Evolutionary conservation across 2,797 vertebrate species (phyloP).

Genomic region (Novumbra hubbsi): DNA sequence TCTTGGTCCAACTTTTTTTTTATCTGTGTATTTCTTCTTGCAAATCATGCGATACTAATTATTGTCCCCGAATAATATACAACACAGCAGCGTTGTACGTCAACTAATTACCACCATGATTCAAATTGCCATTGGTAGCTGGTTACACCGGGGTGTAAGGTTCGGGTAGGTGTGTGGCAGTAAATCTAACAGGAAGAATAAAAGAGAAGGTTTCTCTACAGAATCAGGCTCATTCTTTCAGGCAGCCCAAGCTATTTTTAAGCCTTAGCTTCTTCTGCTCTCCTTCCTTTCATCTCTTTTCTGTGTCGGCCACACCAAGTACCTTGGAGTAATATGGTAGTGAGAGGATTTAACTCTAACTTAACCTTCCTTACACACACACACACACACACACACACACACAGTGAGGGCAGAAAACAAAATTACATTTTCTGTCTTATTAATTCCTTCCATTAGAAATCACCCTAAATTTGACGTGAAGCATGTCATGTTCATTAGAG

Average conservation of each 20-base stretch:
- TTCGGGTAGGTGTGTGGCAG: not conserved
- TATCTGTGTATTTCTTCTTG: not conserved
- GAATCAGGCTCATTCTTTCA: not conserved
- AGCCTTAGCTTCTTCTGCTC: not conserved
- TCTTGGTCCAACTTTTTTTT: too few relatives aligned
- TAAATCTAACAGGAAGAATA: not conserved
- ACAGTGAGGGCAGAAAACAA: too few relatives aligned
- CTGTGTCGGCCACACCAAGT: slow-evolving; percentile 10
- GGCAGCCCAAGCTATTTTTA: slow-evolving; percentile 3
- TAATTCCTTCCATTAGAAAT: slow-evolving; percentile 31
- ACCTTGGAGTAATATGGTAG: not conserved
- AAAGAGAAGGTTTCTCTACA: not conserved
- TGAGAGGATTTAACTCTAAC: not conserved
- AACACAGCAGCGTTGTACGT: not conserved
- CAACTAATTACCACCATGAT: not conserved
- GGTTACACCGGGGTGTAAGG: not conserved
- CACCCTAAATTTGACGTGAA: slow-evolving; percentile 25
- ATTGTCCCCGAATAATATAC: not conserved
- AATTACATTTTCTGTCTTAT: slow-evolving; percentile 23
- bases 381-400: not conserved
- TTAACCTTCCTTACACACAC: not conserved
- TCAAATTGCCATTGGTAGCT: not conserved
- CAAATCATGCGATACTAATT: not conserved
- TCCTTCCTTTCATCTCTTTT: slow-evolving; percentile 5
- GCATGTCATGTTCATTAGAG: slow-evolving; percentile 38